Conservation (phyloP, 2,797 vertebrate genomes). For the Catostomus latipinnis region DNA sequence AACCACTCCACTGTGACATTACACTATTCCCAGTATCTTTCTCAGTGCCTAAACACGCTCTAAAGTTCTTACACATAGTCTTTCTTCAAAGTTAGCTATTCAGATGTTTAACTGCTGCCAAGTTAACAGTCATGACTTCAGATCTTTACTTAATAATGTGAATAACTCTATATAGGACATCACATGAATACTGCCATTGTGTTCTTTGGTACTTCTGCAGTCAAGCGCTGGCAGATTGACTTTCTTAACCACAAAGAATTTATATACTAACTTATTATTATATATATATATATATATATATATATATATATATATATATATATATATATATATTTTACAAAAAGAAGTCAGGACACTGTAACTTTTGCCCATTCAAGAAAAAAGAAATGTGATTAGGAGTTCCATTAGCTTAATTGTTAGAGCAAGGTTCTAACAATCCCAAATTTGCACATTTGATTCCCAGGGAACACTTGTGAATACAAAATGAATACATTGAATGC, state of each 20-base stretch:
- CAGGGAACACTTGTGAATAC: too few species aligned
- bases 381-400: background rate
- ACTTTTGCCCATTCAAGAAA: background rate
- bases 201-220: background rate
- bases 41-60: background rate
- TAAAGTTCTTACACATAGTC: background rate
- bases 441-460: too few species aligned
- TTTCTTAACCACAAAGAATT: background rate
- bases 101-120: background rate
- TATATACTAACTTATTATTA: too few species aligned
- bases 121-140: background rate
- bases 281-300: background rate
- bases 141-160: conserved; percentile 1
- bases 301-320: background rate
- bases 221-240: background rate
- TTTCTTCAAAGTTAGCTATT: background rate
- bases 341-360: background rate
- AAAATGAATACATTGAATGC: too few species aligned
- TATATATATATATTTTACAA: background rate
- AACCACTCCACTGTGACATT: background rate
- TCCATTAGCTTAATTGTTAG: background rate
- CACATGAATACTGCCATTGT: conserved; percentile 21
- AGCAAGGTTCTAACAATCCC: too few species aligned
- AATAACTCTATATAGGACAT: background rate
- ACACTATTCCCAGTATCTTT: background rate